These are phyloP conservation scores for Danaus chrysippus DNA, from an alignment of 2,888 invertebrate genomes.

Conservation along the genomic window DNA sequence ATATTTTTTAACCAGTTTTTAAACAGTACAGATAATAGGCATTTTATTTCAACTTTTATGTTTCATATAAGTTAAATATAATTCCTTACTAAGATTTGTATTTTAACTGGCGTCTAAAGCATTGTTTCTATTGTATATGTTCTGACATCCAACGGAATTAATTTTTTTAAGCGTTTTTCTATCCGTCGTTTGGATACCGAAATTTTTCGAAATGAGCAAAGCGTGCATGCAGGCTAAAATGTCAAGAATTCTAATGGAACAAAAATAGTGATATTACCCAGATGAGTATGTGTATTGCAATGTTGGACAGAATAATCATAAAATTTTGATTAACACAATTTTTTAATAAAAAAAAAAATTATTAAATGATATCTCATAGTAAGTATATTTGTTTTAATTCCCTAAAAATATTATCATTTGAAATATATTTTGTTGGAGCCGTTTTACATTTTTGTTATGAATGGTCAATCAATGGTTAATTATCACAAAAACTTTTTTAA, in stretches of 20 bases:
- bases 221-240: constrained; percentile 18
- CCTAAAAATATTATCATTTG: too few relatives aligned
- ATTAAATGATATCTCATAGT: too few relatives aligned
- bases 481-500: too few relatives aligned
- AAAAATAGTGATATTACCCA: constrained; percentile 28
- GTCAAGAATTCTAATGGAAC: constrained; percentile 27
- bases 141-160: constrained; percentile 70
- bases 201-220: constrained; percentile 54
- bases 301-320: constrained; percentile 27
- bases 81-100: constrained; percentile 26
- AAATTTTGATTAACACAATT: constrained; percentile 19
- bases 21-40: too few relatives aligned
- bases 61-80: constrained; percentile 26
- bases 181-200: constrained; percentile 75
- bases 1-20: too few relatives aligned
- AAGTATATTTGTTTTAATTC: too few relatives aligned
- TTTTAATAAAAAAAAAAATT: background rate
- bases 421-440: too few relatives aligned
- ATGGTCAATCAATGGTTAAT: too few relatives aligned
- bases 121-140: constrained; percentile 65
- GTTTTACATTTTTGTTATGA: too few relatives aligned
- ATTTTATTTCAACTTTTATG: too few relatives aligned
- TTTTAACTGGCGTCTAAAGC: constrained; percentile 29
- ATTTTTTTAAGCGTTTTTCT: constrained; percentile 77
- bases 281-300: constrained; percentile 30